phyloP scores from a whole-genome alignment of 2,797 vertebrate species.

The Sandelia bainsii region DNA sequence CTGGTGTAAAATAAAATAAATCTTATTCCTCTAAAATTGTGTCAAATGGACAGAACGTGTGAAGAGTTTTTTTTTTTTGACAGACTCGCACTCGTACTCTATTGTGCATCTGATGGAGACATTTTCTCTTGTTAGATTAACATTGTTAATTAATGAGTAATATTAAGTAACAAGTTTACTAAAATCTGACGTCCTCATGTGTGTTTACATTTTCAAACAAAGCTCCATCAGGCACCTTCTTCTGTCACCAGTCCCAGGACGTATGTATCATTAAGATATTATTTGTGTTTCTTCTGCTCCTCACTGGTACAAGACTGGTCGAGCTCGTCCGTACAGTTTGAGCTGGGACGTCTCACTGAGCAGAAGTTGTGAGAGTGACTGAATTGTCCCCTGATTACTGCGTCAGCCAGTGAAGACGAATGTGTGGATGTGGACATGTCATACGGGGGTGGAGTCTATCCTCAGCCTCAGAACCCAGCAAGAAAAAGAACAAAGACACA shows the following conservation, averaged over 20 bases:
- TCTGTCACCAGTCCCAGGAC: not conserved
- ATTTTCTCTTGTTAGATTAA: not conserved
- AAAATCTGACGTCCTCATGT: not conserved
- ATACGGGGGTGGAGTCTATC: not conserved
- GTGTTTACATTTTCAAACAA: not conserved
- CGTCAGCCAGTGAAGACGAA: not conserved
- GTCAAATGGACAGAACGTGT: no score
- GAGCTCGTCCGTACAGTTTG: not conserved
- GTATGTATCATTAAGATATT: not conserved
- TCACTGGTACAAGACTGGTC: not conserved
- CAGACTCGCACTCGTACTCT: no score
- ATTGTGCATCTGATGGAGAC: no score
- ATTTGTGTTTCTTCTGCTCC: not conserved
- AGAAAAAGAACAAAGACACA: not conserved
- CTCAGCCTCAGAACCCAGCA: not conserved
- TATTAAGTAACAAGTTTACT: not conserved
- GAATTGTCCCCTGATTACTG: not conserved
- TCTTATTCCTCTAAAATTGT: no score
- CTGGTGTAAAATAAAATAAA: no score
- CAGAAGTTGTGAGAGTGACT: constrained; percentile 10
- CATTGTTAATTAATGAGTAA: not conserved
- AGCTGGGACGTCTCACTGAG: not conserved
- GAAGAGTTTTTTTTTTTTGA: no score
- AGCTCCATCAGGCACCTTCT: not conserved
- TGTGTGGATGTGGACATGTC: not conserved